Base-by-base conservation (phyloP, 2,888 invertebrate genomes). In the Euplexia lucipara region DNA sequence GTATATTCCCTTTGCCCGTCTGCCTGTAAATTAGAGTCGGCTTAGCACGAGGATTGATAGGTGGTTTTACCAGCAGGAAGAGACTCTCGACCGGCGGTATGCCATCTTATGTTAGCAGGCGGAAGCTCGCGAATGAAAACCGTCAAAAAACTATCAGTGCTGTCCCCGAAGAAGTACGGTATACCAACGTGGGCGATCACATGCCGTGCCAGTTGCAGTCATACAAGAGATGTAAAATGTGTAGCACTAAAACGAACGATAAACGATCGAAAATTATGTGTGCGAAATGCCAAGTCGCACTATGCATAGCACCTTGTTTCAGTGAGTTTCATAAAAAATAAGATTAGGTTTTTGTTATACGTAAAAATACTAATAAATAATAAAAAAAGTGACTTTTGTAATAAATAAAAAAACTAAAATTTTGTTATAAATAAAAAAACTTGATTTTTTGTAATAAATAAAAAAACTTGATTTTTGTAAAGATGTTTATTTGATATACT, bases 11-110 rank as follows among this genome's bases (percentile, higher is more conserved):
- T n/a, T n/a, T n/a, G n/a, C n/a, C n/a, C n/a, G n/a, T n/a, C n/a
- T n/a, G n/a, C n/a, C n/a, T n/a, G n/a, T n/a, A 83, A 71, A 82
- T 82, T 53, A 69, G 78, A 20, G 72, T 79, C 26, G 58, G 70
- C 39, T 41, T 82, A 26, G 78, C 74, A 8, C 67, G 77, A 64
- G 77, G 75, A 10, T 57, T 81, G 64, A 72, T 79, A 35, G 57
- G 61, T 51, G 73, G 71, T 22, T 80, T 60, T 49, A 64, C 64
- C 39, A 70, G 57, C 64, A 68, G 71, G 56, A 76, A 74, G 64
- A 51, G 75, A 48, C 60, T 54, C 45, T 60, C 66, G 49, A 37
- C 35, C 44, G 34, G 48, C 56, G 63, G 49, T 51, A 16, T 47
- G 32, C 30, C 30, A 47, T 60, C 45, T 47, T 60, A 63, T 37